Evolutionary conservation across 2,888 invertebrate genomes (phyloP).

Genomic region (Netelia melanura): DNA sequence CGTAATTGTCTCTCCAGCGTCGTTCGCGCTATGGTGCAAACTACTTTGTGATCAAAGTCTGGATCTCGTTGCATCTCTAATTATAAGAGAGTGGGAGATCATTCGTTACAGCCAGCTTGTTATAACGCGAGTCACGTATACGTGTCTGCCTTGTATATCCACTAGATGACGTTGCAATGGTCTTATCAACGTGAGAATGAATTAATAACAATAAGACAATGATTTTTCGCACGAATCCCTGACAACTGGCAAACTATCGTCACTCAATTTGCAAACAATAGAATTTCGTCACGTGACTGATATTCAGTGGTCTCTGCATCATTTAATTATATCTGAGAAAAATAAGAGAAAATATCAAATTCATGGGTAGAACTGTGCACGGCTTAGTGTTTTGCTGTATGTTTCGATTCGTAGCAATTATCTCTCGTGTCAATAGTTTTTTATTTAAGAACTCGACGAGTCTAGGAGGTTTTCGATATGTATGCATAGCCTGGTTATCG

Average conservation of each 20-base stretch:
- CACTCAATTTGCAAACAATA: conserved; percentile 29
- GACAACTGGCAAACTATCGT: conserved; percentile 5
- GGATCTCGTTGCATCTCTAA: conserved; percentile 54
- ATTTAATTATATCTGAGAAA: neutral
- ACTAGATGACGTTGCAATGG: conserved; percentile 17
- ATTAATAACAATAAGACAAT: conserved; percentile 15
- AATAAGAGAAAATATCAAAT: neutral
- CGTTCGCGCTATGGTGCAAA: conserved; percentile 33
- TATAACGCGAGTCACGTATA: conserved; percentile 1
- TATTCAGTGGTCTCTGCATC: neutral
- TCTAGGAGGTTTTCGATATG: no score
- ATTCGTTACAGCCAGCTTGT: conserved; percentile 25
- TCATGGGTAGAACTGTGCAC: neutral
- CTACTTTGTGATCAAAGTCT: conserved; percentile 47
- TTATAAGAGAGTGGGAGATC: conserved; percentile 36
- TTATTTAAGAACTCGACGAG: no score
- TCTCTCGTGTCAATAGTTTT: no score
- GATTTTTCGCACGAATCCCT: neutral
- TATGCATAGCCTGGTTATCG: no score
- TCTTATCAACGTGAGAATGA: conserved; percentile 20
- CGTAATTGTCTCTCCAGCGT: conserved; percentile 24
- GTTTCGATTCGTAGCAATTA: no score
- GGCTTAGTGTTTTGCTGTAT: neutral
- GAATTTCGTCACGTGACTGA: neutral
- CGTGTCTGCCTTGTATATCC: neutral